Base-by-base conservation (phyloP, 2,888 invertebrate genomes). In the Tenthredo scrophulariae region DNA sequence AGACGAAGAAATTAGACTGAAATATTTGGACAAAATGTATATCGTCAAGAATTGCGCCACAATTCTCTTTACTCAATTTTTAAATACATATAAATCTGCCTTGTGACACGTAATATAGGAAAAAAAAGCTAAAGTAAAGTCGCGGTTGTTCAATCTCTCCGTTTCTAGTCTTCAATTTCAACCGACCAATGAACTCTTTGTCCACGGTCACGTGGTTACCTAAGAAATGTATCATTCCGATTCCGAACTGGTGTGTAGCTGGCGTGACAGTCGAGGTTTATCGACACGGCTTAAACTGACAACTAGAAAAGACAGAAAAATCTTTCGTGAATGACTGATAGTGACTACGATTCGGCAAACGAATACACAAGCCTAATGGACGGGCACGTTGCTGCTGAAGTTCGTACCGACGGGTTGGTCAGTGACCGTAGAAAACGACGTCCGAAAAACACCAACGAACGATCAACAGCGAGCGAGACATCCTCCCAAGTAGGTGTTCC, bases 321-420 rank as follows among this genome's bases (percentile, higher is more conserved):
- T 84, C 54, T 18, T 82, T 62, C 79, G 87, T 94, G 94, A 93
- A 94, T 94, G 94, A 93, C 94, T 93, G 94, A 94, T 90, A 94
- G 93, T 91, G 95, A 96, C 90, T 94, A 94, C 93, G 96, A 95
- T 90, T 94, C 94, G 92, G 95, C 95, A 90, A 95, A 96, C 92
- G 97, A 97, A 95, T 96, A 95, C 90, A 97, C 97, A 91, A 96
- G 97, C 94, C 96, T 97, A 93, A 97, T 97, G 97, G 97, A 97
- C 95, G 97, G 96, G 92, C 97, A 97, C 95, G 96, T 96, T 92
- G 95, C 96, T 86, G 96, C 96, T 86, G 96, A 96, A 92, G 95
- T 95, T 88, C 94, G 95, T 88, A 94, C 94, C 85, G 95, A 95
- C 88, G 91, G 92, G 85, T 95, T 95, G 90, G 93, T 94, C 87